Base-by-base conservation (phyloP, 2,113 vertebrate genomes). In the Argyrosomus japonicus region DNA sequence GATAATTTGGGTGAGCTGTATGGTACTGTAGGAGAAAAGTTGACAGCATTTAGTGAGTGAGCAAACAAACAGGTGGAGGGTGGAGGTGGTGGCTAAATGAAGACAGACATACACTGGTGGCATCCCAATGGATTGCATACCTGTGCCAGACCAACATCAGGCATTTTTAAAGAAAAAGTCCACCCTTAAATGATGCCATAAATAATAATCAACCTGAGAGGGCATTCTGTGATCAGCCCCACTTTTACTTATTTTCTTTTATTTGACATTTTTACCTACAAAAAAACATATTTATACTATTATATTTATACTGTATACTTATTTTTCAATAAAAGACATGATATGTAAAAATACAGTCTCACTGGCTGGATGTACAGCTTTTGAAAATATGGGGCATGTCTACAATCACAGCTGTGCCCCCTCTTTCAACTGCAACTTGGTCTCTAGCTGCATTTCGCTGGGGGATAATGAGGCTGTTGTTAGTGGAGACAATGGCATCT, bases 61-160 rank as follows among this genome's bases (percentile, higher is more conserved):
- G 63, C 40, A 68, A 73, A 85, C 74, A 78, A 78, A 86, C 75
- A 86, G 11, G 78, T 75, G 77, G 25, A 70, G 19, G 69, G 78
- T 72, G 77, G 53, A 84, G 80, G 58, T 68, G 76, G 81, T 18
- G 74, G 72, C 14, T 75, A 21, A 21, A 63, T 86, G 85, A 71
- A 57, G 81, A 74, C 61, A 81, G 29, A 43, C 68, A 67, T 40
- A 72, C 60, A 47, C 75, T 84, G 79, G 58, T 79, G 61, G 53
- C 73, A 65, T 87, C 82, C 82, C 68, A 68, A 29, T 64, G 23
- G 6, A 47, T 72, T 54, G 36, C 14, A 4, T 40, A n/a, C 5
- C 3, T 56, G 43, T 50, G 57, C 25, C 25, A 25, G 27, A 13
- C 17, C 25, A 48, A 47, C 5, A 36, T 23, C 6, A 70, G 54